Evolutionary conservation across 1,140 invertebrate species (phyloP).

Genomic region (Anastrepha ludens): DNA sequence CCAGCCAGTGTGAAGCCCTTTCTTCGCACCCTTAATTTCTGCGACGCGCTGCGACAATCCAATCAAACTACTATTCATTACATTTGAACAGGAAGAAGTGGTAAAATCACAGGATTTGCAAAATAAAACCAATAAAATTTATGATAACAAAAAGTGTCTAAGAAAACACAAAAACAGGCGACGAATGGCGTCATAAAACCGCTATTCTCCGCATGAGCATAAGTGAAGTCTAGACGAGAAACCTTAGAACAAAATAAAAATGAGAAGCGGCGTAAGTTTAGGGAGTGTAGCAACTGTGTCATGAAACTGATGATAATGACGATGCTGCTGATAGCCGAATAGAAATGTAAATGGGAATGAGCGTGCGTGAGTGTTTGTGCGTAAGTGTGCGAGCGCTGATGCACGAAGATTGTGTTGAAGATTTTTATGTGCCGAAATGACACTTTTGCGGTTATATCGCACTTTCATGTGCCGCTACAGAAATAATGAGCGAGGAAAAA

Average conservation of each 20-base stretch:
- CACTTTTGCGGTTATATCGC: background rate
- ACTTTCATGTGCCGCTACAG: background rate
- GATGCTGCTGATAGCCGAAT: background rate
- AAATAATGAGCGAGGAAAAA: background rate
- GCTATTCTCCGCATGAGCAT: background rate
- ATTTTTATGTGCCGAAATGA: background rate
- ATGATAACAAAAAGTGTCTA: constrained; percentile 15
- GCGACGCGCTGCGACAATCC: background rate
- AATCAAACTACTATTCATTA: constrained; percentile 1
- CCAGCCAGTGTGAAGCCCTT: background rate
- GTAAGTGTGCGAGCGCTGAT: too few relatives aligned
- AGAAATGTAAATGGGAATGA: background rate
- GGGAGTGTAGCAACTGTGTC: too few relatives aligned
- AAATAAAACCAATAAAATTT: constrained; percentile 35
- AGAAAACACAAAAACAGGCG: background rate
- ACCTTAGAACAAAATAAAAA: background rate
- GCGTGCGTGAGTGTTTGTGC: background rate
- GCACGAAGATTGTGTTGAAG: background rate
- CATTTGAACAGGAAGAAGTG: background rate
- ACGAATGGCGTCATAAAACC: background rate
- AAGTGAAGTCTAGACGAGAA: background rate
- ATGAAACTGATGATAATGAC: background rate
- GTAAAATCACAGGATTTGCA: background rate
- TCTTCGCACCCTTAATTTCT: background rate
- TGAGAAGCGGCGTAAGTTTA: background rate